Conservation (phyloP, 1,140 invertebrate species). For the Littorina saxatilis region DNA sequence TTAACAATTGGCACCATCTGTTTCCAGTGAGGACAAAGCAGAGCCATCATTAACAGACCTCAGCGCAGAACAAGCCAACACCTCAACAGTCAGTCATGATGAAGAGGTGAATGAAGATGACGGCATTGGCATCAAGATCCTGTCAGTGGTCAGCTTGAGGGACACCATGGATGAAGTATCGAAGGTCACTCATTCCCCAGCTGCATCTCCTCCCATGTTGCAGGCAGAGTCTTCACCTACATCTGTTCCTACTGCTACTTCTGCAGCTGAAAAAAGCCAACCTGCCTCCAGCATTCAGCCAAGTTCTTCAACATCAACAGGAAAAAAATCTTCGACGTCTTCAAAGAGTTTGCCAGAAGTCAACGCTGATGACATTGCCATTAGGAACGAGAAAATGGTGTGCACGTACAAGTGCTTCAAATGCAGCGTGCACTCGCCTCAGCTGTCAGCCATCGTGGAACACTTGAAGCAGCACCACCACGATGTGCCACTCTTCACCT, state of each 20-base stretch:
- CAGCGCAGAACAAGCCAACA: not conserved
- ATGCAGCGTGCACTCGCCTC: slow-evolving; percentile 68
- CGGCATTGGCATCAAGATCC: slow-evolving; percentile 64
- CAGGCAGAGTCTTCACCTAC: not conserved
- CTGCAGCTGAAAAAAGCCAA: too few relatives aligned
- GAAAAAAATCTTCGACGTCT: not conserved
- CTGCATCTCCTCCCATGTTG: not conserved
- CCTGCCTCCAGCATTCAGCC: not conserved
- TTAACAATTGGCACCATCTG: too few relatives aligned
- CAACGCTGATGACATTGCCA: slow-evolving; percentile 36
- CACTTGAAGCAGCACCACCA: slow-evolving; percentile 63
- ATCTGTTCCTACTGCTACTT: too few relatives aligned
- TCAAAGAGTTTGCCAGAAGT: slow-evolving; percentile 26
- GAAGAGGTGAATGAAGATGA: slow-evolving; percentile 24
- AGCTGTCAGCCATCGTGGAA: slow-evolving; percentile 64
- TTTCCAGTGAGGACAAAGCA: not conserved
- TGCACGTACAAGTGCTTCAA: slow-evolving; percentile 69
- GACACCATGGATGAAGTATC: slow-evolving; percentile 42
- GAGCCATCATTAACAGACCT: not conserved
- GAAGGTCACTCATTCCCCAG: not conserved
- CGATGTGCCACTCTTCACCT: slow-evolving; percentile 64
- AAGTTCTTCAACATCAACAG: not conserved
- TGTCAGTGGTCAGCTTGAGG: slow-evolving; percentile 64
- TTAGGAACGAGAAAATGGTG: slow-evolving; percentile 45
- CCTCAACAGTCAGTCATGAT: not conserved